A percentile compares a stretch with the other conserved stretches of the same genome.
Conservation (phyloP, 2,888 invertebrate genomes). For the Eupithecia subfuscata region DNA sequence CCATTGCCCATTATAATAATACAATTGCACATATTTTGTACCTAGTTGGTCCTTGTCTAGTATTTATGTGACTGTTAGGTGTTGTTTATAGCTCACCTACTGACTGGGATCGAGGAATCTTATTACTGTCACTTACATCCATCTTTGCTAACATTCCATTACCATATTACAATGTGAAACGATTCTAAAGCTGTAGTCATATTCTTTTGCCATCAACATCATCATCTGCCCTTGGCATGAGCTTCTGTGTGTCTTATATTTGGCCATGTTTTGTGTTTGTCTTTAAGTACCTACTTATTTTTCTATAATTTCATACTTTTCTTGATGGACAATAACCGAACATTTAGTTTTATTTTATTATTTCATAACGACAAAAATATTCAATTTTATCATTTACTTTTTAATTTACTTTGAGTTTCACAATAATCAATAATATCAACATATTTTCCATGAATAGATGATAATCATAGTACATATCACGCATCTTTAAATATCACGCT, state of each 20-base stretch:
- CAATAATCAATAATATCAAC: too few relatives aligned
- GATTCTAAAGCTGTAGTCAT: background rate
- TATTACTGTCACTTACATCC: conserved; percentile 13
- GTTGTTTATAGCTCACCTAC: conserved; percentile 14
- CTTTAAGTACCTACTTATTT: background rate
- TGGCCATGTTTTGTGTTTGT: background rate
- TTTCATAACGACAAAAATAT: background rate
- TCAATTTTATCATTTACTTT: too few relatives aligned
- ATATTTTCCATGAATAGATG: too few relatives aligned
- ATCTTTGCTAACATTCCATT: conserved; percentile 4
- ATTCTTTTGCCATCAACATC: background rate
- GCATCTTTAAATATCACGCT: too few relatives aligned
- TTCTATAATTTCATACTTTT: background rate
- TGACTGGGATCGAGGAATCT: conserved; percentile 9
- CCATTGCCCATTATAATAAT: conserved; percentile 7
- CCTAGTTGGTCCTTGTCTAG: conserved; percentile 6
- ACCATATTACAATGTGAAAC: background rate
- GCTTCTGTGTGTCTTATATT: background rate
- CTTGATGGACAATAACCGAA: background rate
- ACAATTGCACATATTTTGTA: conserved; percentile 13
- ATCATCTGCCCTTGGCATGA: background rate
- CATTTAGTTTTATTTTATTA: background rate
- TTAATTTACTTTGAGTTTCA: too few relatives aligned
- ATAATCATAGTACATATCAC: too few relatives aligned
- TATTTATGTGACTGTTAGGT: conserved; percentile 6